These are phyloP conservation scores for Paramisgurnus dabryanus DNA, from an alignment of 2,113 vertebrate species.

Conservation along the genomic window DNA sequence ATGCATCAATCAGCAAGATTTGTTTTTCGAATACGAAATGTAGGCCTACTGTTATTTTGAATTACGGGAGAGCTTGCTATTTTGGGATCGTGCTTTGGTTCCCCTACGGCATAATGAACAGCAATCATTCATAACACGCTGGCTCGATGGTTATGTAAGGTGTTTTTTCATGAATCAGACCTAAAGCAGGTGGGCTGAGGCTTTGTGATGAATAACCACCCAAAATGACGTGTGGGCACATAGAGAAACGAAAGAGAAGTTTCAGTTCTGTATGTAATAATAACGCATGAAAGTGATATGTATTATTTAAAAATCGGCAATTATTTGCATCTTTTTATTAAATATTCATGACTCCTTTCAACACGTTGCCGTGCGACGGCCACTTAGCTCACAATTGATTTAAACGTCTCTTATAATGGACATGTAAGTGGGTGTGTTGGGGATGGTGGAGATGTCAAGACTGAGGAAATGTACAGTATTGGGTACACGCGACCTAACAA, in stretches of 20 bases:
- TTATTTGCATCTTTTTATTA: background rate
- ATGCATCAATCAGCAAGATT: background rate
- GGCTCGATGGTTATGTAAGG: slow-evolving; percentile 18
- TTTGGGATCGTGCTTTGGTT: slow-evolving; percentile 29
- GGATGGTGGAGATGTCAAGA: slow-evolving; percentile 6
- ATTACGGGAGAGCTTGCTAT: slow-evolving; percentile 30
- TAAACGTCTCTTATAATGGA: slow-evolving; percentile 1
- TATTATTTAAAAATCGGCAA: background rate
- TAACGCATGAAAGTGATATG: background rate
- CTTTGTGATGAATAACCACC: slow-evolving; percentile 32
- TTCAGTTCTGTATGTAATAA: background rate
- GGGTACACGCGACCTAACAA: slow-evolving; percentile 27
- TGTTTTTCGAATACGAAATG: background rate
- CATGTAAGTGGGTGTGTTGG: slow-evolving; percentile 16
- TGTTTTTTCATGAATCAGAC: slow-evolving; percentile 35
- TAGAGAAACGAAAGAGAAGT: background rate
- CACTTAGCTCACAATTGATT: background rate
- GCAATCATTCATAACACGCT: slow-evolving; percentile 42
- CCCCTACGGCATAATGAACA: slow-evolving; percentile 40
- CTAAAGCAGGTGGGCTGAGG: slow-evolving; percentile 24
- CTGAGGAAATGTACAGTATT: slow-evolving; percentile 18
- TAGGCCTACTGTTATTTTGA: slow-evolving; percentile 12
- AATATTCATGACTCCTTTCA: background rate
- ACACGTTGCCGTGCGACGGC: background rate
- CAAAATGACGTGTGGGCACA: slow-evolving; percentile 22